A percentile compares a stretch with the other conserved stretches of the same genome.
These are phyloP conservation scores for Scolopax rusticola DNA, from an alignment of 2,797 vertebrate species.

Conservation along the genomic window DNA sequence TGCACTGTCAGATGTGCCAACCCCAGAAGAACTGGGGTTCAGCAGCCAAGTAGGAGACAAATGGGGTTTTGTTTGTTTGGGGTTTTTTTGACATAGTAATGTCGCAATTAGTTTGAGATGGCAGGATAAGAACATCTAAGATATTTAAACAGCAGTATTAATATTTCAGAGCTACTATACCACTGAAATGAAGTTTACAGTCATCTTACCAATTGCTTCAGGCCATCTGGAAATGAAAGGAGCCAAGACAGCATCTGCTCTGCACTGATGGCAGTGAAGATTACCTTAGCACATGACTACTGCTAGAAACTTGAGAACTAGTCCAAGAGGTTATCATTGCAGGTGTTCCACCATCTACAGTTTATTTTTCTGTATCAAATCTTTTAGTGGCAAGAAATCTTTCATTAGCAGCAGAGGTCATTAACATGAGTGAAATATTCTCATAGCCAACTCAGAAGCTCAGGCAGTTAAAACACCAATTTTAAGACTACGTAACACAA, in stretches of 20 bases:
- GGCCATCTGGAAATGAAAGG: conserved; percentile 60
- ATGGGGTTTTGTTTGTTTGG: conserved; percentile 61
- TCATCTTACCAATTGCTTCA: conserved; percentile 57
- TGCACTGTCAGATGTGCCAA: conserved; percentile 16
- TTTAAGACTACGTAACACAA: background rate
- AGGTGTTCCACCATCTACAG: conserved; percentile 18
- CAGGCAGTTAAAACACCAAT: background rate
- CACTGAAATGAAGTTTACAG: conserved; percentile 59
- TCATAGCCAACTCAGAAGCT: background rate
- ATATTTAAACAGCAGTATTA: conserved; percentile 60
- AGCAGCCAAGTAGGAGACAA: conserved; percentile 59
- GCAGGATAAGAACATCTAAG: conserved; percentile 70
- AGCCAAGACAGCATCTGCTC: conserved; percentile 63
- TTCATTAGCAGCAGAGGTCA: background rate
- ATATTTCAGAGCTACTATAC: conserved; percentile 56
- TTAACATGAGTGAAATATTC: background rate
- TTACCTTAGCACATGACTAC: conserved; percentile 25
- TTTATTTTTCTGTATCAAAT: background rate
- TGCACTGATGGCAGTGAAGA: conserved; percentile 22
- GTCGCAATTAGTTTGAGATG: conserved; percentile 72
- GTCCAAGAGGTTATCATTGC: background rate
- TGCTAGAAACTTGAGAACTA: conserved; percentile 11
- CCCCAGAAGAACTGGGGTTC: conserved; percentile 18
- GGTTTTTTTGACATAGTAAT: conserved; percentile 62
- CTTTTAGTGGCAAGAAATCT: background rate